A percentile compares a stretch with the other conserved stretches of the same genome.
Evolutionary conservation across 2,113 vertebrate species (phyloP).

Genomic region (Fregetta grallaria): DNA sequence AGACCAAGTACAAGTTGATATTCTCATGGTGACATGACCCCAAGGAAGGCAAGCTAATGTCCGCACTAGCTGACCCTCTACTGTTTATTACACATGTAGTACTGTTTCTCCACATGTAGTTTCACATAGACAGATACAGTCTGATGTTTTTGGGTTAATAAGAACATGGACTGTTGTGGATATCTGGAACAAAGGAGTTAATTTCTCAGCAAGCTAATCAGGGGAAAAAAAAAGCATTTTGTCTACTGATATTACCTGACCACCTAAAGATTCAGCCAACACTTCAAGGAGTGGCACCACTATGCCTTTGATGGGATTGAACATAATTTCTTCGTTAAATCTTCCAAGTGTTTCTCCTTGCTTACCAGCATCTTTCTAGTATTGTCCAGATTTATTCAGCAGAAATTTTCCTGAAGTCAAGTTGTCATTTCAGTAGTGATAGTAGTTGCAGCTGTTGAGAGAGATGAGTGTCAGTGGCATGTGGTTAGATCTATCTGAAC

Average conservation of each 20-base stretch:
- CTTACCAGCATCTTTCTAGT: not conserved
- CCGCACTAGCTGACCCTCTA: not conserved
- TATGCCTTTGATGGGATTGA: not conserved
- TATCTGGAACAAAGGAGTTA: not conserved
- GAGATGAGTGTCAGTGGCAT: not conserved
- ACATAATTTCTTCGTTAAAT: not conserved
- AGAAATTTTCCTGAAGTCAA: not conserved
- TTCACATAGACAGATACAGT: not conserved
- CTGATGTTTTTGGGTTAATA: not conserved
- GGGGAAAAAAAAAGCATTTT: not conserved
- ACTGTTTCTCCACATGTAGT: not conserved
- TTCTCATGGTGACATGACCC: not conserved
- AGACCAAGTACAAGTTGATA: not conserved
- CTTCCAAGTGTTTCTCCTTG: not conserved
- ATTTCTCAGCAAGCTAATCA: not conserved
- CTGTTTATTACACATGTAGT: not conserved
- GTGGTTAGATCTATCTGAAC: not conserved
- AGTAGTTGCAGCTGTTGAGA: not conserved
- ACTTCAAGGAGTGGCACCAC: not conserved
- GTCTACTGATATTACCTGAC: not conserved
- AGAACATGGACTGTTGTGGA: not conserved
- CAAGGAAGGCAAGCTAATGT: not conserved
- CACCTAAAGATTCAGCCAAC: not conserved
- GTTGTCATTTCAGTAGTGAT: not conserved
- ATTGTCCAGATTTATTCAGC: not conserved